phyloP scores from a whole-genome alignment of 2,888 invertebrate genomes.

The Bellardia pandia region DNA sequence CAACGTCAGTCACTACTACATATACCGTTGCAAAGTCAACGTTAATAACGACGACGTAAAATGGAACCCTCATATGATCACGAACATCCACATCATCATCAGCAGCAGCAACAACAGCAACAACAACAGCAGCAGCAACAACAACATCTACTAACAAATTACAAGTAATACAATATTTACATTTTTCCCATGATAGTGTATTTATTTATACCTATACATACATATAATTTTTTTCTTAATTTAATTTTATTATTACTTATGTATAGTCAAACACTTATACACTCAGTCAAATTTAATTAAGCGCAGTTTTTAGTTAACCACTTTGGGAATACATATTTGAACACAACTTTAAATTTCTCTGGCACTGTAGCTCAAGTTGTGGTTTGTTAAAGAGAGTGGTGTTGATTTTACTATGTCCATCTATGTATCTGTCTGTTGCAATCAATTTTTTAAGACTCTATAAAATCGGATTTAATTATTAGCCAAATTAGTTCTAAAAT shows the following conservation, averaged over 20 bases:
- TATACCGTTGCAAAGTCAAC: slow-evolving; percentile 72
- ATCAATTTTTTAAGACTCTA: no score
- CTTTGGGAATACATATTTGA: no score
- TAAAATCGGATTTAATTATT: no score
- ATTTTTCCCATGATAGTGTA: slow-evolving; percentile 82
- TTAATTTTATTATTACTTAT: slow-evolving; percentile 61
- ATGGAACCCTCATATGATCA: slow-evolving; percentile 84
- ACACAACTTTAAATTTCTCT: no score
- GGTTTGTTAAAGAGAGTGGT: no score
- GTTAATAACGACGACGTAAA: slow-evolving; percentile 76
- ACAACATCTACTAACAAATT: slow-evolving; percentile 84
- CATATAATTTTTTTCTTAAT: slow-evolving; percentile 30
- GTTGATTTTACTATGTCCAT: no score
- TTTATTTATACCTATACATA: slow-evolving; percentile 68
- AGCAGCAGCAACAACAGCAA: slow-evolving; percentile 77
- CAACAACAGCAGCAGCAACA: slow-evolving; percentile 81
- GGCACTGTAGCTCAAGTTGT: no score
- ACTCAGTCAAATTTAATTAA: slow-evolving; percentile 30
- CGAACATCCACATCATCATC: slow-evolving; percentile 83
- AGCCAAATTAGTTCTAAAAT: no score
- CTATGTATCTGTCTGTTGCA: no score
- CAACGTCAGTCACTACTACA: slow-evolving; percentile 56
- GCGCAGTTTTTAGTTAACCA: not conserved
- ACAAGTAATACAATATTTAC: slow-evolving; percentile 83
- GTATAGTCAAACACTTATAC: slow-evolving; percentile 42